phyloP scores from a whole-genome alignment of 2,797 vertebrate genomes.

The Mus caroli region DNA sequence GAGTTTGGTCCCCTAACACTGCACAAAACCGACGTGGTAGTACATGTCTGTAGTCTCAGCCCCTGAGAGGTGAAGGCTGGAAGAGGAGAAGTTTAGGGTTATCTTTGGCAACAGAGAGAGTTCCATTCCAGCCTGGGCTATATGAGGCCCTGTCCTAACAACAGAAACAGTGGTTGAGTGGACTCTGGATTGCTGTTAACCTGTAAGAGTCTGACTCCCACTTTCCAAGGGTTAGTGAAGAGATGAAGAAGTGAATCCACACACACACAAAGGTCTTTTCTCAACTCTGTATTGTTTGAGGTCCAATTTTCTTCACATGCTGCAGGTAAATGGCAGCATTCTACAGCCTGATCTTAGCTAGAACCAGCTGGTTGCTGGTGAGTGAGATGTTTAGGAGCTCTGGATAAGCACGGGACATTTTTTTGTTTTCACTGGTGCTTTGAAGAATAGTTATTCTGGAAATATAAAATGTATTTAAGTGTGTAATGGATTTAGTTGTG shows the following conservation, averaged over 20 bases:
- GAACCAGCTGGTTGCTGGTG: background rate
- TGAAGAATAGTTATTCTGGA: slow-evolving; percentile 20
- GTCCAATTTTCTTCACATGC: background rate
- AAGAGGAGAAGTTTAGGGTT: background rate
- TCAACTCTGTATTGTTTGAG: background rate
- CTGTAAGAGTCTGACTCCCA: background rate
- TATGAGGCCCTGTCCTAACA: background rate
- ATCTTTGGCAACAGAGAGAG: background rate
- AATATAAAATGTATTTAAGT: background rate
- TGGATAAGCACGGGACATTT: rapidly evolving
- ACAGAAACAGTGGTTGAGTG: background rate
- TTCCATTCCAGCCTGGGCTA: background rate
- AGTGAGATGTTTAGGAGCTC: background rate
- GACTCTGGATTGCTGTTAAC: background rate
- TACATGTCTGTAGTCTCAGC: background rate
- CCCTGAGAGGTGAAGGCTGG: background rate
- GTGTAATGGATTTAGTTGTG: background rate
- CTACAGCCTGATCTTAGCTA: background rate
- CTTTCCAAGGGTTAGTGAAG: background rate
- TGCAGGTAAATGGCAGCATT: background rate
- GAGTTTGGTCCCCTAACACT: background rate
- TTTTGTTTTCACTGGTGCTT: background rate
- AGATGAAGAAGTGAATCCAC: background rate
- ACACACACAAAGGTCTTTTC: background rate
- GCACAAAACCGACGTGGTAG: background rate